Conservation (phyloP, 2,113 vertebrate species). For the Melanerpes aurifrons region DNA sequence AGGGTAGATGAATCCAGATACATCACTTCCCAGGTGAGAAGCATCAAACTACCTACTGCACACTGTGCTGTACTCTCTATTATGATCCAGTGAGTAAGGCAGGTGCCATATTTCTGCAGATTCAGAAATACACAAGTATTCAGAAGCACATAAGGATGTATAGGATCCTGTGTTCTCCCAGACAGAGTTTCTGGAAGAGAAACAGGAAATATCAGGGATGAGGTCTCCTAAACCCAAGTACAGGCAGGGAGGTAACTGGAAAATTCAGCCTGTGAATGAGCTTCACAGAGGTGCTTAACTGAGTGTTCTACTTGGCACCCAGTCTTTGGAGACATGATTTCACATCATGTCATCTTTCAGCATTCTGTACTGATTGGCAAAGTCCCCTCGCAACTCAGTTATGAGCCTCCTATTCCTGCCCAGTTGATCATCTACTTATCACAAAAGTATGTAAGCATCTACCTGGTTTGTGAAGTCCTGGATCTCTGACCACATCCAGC, state of each 20-base stretch:
- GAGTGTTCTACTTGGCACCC: neutral
- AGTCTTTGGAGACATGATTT: neutral
- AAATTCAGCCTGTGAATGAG: neutral
- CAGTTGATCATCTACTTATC: neutral
- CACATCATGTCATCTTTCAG: neutral
- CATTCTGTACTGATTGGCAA: neutral
- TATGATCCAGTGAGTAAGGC: neutral
- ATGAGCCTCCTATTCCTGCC: neutral
- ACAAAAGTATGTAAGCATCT: neutral
- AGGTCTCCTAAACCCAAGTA: neutral
- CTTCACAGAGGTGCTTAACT: neutral
- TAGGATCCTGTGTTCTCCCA: neutral
- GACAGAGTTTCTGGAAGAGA: neutral
- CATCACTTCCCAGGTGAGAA: neutral
- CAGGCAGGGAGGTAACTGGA: neutral
- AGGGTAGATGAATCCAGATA: neutral
- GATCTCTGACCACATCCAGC: no score
- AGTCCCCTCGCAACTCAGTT: neutral
- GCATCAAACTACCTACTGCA: neutral
- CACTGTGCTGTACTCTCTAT: rapidly evolving
- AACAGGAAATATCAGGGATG: neutral
- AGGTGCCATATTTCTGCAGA: neutral
- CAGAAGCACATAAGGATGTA: neutral
- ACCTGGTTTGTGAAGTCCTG: neutral
- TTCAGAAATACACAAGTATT: neutral